phyloP scores from a whole-genome alignment of 2,113 vertebrate species.

The Toxotes chatareus region DNA sequence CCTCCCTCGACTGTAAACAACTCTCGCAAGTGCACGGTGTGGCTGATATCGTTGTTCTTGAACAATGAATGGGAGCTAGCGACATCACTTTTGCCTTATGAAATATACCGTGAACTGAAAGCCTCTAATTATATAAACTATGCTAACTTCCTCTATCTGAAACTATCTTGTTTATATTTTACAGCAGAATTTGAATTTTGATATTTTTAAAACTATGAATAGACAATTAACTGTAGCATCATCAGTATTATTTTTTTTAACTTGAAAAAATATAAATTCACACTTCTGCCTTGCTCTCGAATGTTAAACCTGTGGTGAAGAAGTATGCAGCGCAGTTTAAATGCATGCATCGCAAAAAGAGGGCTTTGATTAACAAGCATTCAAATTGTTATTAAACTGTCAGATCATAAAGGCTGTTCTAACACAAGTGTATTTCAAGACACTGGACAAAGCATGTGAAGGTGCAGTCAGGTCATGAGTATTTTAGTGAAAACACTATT shows the following conservation, averaged over 20 bases:
- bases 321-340: slow-evolving; percentile 21
- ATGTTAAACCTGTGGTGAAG: slow-evolving; percentile 16
- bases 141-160: slow-evolving; percentile 14
- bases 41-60: slow-evolving; percentile 83
- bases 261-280: slow-evolving; percentile 24
- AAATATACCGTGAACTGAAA: background rate
- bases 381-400: slow-evolving; percentile 14
- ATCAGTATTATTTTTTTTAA: slow-evolving; percentile 61
- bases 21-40: slow-evolving; percentile 92
- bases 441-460: slow-evolving; percentile 51
- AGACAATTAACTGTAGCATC: slow-evolving; percentile 46
- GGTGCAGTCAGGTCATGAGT: slow-evolving; percentile 12
- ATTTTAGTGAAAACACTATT: slow-evolving; percentile 47
- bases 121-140: slow-evolving; percentile 12
- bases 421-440: slow-evolving; percentile 31
- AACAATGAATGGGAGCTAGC: slow-evolving; percentile 54
- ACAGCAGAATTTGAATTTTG: background rate
- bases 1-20: slow-evolving; percentile 89
- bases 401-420: background rate
- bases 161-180: slow-evolving; percentile 37
- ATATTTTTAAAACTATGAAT: slow-evolving; percentile 52
- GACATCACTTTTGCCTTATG: background rate
- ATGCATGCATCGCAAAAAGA: background rate
- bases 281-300: slow-evolving; percentile 14
- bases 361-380: slow-evolving; percentile 21